Conservation (phyloP, 2,797 vertebrate genomes). For the Echiichthys vipera region DNA sequence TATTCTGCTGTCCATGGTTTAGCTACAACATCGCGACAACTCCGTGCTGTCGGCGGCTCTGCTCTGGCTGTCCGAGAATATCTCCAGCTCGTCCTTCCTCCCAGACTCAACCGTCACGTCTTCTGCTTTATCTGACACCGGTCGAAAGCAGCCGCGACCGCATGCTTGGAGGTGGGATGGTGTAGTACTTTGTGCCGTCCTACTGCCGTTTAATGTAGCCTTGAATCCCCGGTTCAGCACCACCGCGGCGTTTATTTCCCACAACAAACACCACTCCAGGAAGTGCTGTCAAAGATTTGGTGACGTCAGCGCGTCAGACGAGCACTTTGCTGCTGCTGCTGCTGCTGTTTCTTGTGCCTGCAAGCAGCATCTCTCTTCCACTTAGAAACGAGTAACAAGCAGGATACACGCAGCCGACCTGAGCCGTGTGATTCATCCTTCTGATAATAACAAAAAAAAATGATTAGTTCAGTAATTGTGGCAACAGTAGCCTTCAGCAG, state of each 20-base stretch:
- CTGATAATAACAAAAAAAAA: neutral
- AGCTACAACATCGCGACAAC: conserved; percentile 89
- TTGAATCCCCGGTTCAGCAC: conserved; percentile 57
- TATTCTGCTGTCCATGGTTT: conserved; percentile 93
- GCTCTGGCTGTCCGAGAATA: conserved; percentile 54
- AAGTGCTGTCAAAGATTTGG: conserved; percentile 83
- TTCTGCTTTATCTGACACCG: conserved; percentile 45
- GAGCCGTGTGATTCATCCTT: conserved; percentile 36
- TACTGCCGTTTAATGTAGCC: conserved; percentile 23
- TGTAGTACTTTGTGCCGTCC: conserved; percentile 9
- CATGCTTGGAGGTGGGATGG: conserved; percentile 54
- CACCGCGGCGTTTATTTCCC: conserved; percentile 71
- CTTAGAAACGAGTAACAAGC: conserved; percentile 24
- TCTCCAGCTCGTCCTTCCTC: conserved; percentile 46
- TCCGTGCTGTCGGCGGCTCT: conserved; percentile 71
- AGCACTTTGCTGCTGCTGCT: conserved; percentile 56
- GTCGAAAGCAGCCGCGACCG: conserved; percentile 31
- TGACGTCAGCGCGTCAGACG: conserved; percentile 83
- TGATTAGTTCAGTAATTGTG: conserved; percentile 19
- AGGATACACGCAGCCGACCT: conserved; percentile 1
- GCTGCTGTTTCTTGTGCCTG: no score
- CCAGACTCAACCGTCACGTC: conserved; percentile 32
- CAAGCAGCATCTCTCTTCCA: conserved; percentile 35
- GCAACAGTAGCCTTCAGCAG: conserved; percentile 19
- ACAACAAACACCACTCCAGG: conserved; percentile 85